Conservation (phyloP, 2,797 vertebrate genomes). For the Rhabdophis nuchalis region DNA sequence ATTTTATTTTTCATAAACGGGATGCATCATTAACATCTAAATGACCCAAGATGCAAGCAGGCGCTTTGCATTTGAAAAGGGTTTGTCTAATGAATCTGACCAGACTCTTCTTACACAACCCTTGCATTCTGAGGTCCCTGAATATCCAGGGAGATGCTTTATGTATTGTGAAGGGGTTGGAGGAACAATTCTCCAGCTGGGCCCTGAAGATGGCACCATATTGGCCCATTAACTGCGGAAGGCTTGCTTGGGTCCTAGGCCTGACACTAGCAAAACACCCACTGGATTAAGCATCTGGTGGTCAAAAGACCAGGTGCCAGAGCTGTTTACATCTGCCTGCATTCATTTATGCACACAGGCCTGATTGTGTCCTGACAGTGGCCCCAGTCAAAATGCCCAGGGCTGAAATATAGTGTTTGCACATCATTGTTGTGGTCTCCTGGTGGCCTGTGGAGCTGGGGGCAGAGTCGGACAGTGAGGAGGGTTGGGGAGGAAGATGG, state of each 20-base stretch:
- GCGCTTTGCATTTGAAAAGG: constrained; percentile 19
- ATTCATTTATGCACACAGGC: not conserved
- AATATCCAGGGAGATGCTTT: not conserved
- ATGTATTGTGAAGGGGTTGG: not conserved
- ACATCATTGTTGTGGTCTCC: not conserved
- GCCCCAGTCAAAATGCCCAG: not conserved
- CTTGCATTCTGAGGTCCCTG: not conserved
- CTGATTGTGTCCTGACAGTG: not conserved
- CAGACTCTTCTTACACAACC: not conserved
- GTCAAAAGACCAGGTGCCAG: constrained; percentile 16
- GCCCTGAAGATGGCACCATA: not conserved
- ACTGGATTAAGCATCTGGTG: constrained; percentile 10
- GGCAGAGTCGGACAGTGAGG: too few relatives aligned
- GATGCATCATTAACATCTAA: constrained; percentile 23
- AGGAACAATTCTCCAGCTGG: constrained; percentile 21
- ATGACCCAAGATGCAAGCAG: not conserved
- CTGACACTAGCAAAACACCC: constrained; percentile 10
- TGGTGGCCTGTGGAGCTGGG: too few relatives aligned
- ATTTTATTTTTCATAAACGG: not conserved
- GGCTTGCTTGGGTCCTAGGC: not conserved
- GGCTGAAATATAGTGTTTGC: not conserved
- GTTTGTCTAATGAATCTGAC: constrained; percentile 20
- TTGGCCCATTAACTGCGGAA: not conserved
- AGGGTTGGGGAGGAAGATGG: too few relatives aligned
- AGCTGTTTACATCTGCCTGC: constrained; percentile 2